Percentiles rank a stretch among this genome's conserved stretches.
Conservation (phyloP, 2,888 invertebrate genomes). For the Willowsia nigromaculata region DNA sequence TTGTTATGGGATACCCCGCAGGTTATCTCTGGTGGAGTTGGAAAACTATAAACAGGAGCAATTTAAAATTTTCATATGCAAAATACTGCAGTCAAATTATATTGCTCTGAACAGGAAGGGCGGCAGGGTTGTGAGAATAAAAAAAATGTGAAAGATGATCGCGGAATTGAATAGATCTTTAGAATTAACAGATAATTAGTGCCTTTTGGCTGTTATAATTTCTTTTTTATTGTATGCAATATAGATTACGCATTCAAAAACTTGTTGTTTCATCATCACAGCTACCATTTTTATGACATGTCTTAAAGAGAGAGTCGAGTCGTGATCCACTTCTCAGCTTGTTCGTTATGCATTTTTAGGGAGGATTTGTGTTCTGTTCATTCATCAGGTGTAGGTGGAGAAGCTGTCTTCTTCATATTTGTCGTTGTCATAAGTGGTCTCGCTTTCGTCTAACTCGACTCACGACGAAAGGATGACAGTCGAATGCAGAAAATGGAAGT, state of each 20-base stretch:
- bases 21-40: not conserved
- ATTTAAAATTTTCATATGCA: not conserved
- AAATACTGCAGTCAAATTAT: not conserved
- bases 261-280: not conserved
- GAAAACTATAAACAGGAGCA: constrained; percentile 15
- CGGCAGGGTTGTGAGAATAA: not conserved
- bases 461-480: constrained; percentile 5
- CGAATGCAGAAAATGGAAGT: constrained; percentile 21
- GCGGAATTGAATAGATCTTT: not conserved
- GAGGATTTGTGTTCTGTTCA: not conserved
- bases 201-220: constrained; percentile 12
- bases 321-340: constrained; percentile 35
- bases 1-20: not conserved
- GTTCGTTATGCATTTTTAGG: constrained; percentile 9
- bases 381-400: constrained; percentile 20
- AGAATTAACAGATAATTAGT: constrained; percentile 28
- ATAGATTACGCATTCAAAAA: not conserved
- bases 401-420: not conserved
- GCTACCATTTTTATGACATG: not conserved
- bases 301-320: not conserved
- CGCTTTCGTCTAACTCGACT: not conserved
- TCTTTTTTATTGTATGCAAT: not conserved
- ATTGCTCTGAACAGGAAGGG: constrained; percentile 51
- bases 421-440: not conserved
- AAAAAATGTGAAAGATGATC: not conserved